Evolutionary conservation across 2,888 invertebrate genomes (phyloP).

Genomic region (Himalopsyche kuldschensis): DNA sequence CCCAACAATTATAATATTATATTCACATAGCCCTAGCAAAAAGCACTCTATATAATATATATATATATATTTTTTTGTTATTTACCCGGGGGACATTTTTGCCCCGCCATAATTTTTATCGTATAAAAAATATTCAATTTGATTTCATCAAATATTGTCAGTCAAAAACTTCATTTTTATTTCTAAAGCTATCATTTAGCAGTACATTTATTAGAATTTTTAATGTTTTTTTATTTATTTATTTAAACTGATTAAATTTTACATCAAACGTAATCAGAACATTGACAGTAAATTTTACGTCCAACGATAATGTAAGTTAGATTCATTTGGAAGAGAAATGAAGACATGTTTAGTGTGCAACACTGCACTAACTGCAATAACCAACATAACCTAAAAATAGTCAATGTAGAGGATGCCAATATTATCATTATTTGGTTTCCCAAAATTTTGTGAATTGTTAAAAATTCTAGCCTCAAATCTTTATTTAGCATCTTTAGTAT

Average conservation of each 20-base stretch:
- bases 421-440: too few relatives aligned
- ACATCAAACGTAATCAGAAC: neutral
- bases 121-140: neutral
- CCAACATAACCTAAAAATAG: too few relatives aligned
- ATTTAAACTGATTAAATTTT: neutral
- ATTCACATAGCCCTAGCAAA: neutral
- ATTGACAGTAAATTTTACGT: too few relatives aligned
- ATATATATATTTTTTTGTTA: slow-evolving; percentile 46
- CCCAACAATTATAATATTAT: slow-evolving; percentile 4
- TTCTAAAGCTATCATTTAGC: neutral
- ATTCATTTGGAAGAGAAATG: too few relatives aligned
- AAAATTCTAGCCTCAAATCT: too few relatives aligned
- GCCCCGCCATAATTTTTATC: neutral
- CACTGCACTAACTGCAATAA: too few relatives aligned
- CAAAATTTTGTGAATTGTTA: too few relatives aligned
- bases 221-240: neutral
- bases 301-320: too few relatives aligned
- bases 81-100: neutral
- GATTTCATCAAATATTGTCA: neutral
- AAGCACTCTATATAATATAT: slow-evolving; percentile 20
- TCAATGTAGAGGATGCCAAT: too few relatives aligned
- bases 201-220: neutral
- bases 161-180: neutral
- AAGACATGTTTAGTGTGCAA: too few relatives aligned
- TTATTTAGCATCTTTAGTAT: too few relatives aligned